Conservation (phyloP, 2,113 vertebrate genomes). For the Manacus vitellinus region DNA sequence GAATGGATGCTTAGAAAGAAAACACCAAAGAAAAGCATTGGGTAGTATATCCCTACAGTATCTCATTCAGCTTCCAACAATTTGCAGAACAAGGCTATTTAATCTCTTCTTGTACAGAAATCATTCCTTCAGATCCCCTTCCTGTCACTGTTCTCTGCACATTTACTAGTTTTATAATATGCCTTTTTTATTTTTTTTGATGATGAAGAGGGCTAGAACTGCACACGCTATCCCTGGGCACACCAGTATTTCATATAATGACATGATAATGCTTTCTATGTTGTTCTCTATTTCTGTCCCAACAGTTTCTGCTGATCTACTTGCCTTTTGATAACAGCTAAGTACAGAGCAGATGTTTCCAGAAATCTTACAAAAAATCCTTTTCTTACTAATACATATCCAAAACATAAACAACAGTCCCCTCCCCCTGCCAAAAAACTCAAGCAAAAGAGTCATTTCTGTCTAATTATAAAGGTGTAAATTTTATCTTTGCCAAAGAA, state of each 20-base stretch:
- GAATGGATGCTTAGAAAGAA: background rate
- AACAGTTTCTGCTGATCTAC: background rate
- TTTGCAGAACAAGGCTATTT: background rate
- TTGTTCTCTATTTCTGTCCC: background rate
- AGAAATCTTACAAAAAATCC: background rate
- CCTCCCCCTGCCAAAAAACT: fast-evolving
- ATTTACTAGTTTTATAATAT: background rate
- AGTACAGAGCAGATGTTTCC: background rate
- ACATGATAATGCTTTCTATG: slow-evolving; percentile 11
- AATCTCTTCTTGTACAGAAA: background rate
- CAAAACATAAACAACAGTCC: background rate
- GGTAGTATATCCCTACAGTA: background rate
- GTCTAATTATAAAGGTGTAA: background rate
- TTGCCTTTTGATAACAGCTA: background rate
- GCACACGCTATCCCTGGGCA: background rate
- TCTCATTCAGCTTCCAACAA: background rate
- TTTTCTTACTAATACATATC: background rate
- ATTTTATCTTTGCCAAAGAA: background rate
- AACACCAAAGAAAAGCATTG: background rate
- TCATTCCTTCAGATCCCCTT: background rate
- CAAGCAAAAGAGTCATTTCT: background rate
- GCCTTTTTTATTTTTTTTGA: background rate
- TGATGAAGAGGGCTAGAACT: background rate
- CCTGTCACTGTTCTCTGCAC: background rate
- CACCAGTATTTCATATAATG: background rate